Percentiles rank a stretch among this genome's conserved stretches.
These are phyloP conservation scores for Bellardia bayeri DNA, from an alignment of 2,888 invertebrate species.

Conservation along the genomic window DNA sequence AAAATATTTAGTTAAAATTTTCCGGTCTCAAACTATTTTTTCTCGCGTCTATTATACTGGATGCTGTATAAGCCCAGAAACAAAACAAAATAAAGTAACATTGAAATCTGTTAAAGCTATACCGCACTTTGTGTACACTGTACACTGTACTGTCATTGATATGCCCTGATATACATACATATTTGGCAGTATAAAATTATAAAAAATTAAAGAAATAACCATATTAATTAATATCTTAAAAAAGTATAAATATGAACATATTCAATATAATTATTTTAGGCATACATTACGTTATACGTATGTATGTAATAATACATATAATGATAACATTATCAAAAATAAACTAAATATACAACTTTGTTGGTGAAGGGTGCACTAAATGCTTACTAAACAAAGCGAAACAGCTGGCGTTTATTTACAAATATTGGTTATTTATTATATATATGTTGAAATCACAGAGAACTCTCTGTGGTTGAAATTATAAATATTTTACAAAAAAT, in stretches of 20 bases:
- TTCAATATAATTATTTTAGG: no score
- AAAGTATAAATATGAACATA: no score
- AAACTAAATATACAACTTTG: not conserved
- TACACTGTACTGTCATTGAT: not conserved
- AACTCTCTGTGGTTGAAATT: no score
- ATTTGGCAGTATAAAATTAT: no score
- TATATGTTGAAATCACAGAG: no score
- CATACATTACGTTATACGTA: no score
- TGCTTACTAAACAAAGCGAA: conserved; percentile 25
- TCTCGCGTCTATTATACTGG: conserved; percentile 46
- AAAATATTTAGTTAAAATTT: conserved; percentile 34
- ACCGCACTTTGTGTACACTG: not conserved
- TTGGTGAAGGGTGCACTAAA: not conserved
- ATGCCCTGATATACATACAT: no score
- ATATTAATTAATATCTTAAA: no score
- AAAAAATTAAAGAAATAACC: no score
- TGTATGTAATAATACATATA: no score
- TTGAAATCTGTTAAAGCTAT: not conserved
- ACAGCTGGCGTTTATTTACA: conserved; percentile 48
- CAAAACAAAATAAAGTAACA: conserved; percentile 31
- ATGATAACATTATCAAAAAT: no score
- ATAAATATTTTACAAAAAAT: conserved; percentile 75
- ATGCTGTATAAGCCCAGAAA: conserved; percentile 53
- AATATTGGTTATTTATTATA: not conserved
- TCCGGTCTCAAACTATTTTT: conserved; percentile 49